These are phyloP conservation scores for Atherinomorus stipes DNA, from an alignment of 2,113 vertebrate genomes.

Conservation along the genomic window DNA sequence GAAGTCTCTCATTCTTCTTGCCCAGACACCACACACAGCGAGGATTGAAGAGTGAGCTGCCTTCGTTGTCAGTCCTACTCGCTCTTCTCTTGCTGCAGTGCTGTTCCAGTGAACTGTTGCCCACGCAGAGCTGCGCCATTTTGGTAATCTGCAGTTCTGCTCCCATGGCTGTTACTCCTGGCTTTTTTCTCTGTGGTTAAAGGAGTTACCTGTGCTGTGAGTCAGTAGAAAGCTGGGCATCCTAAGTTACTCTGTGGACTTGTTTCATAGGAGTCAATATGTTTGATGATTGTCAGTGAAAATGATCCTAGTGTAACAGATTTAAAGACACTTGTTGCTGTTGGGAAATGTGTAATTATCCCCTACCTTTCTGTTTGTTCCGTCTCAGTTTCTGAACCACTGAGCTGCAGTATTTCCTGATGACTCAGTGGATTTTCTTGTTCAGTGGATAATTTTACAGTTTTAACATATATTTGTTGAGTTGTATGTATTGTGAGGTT, in stretches of 20 bases:
- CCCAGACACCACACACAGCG: conserved; percentile 25
- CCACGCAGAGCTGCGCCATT: conserved; percentile 77
- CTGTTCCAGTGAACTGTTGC: conserved; percentile 62
- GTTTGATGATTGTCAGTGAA: background rate
- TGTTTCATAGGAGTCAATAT: conserved; percentile 3
- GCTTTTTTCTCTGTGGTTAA: conserved; percentile 21
- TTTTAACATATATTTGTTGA: background rate
- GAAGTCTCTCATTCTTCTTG: conserved; percentile 1
- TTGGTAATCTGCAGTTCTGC: conserved; percentile 69
- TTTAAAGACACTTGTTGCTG: conserved; percentile 12
- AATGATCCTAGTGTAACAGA: conserved; percentile 6
- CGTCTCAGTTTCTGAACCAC: background rate
- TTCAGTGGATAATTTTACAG: background rate
- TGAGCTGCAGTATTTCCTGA: conserved; percentile 8
- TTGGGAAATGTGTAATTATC: conserved; percentile 41
- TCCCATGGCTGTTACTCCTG: conserved; percentile 41
- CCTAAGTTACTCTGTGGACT: background rate
- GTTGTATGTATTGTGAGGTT: background rate
- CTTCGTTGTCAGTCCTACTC: conserved; percentile 51
- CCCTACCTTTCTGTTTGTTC: background rate
- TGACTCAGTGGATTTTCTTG: background rate
- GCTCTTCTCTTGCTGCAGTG: conserved; percentile 63
- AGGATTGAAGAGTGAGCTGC: conserved; percentile 33
- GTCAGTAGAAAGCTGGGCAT: background rate
- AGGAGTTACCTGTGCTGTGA: conserved; percentile 38